These are phyloP conservation scores for Euplexia lucipara DNA, from an alignment of 2,888 invertebrate species.

Conservation along the genomic window DNA sequence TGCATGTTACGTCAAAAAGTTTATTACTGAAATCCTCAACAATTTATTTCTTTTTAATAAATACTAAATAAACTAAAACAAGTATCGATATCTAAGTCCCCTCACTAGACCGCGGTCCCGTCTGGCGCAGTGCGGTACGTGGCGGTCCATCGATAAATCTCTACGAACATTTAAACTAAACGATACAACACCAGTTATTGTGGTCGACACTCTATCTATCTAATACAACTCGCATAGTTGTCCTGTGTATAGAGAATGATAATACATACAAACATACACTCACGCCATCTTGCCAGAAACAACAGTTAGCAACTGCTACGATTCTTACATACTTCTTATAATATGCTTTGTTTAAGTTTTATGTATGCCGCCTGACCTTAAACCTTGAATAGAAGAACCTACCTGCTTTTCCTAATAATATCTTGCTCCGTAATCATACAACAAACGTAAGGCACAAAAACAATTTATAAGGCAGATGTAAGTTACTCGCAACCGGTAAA, in stretches of 20 bases:
- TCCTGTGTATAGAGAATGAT: not conserved
- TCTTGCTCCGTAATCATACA: no score
- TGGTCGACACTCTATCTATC: constrained; percentile 37
- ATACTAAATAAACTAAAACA: not conserved
- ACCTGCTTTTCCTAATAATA: no score
- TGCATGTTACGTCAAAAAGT: constrained; percentile 11
- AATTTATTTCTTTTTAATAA: not conserved
- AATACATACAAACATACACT: not conserved
- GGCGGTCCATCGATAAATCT: constrained; percentile 75
- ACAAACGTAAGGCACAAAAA: no score
- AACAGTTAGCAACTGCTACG: no score
- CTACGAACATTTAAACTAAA: constrained; percentile 64
- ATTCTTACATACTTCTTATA: no score
- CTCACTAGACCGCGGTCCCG: constrained; percentile 55
- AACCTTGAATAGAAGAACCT: no score
- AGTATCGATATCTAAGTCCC: constrained; percentile 40
- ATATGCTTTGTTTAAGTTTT: no score
- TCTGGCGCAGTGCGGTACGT: constrained; percentile 80
- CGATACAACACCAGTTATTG: constrained; percentile 55
- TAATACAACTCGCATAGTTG: constrained; percentile 27
- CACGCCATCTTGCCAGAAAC: no score
- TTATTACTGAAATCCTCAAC: constrained; percentile 17
- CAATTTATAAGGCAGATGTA: no score
- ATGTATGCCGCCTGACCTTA: no score
- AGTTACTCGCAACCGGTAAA: no score